These are phyloP conservation scores for Bombus huntii DNA, from an alignment of 1,140 invertebrate genomes.

Conservation along the genomic window DNA sequence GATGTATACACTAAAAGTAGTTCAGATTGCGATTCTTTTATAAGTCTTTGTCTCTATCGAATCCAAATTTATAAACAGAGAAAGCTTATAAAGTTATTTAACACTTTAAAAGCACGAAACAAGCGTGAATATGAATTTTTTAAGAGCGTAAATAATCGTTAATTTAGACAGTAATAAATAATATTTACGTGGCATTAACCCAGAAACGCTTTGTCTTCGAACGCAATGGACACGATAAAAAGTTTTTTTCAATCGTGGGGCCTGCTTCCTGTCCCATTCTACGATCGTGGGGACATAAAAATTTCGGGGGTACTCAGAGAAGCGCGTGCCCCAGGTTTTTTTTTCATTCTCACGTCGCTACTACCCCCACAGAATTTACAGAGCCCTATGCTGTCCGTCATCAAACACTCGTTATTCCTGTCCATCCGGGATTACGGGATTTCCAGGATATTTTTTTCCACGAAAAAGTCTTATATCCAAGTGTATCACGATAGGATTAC, in stretches of 20 bases:
- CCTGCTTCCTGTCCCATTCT: constrained; percentile 9
- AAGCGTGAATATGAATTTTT: not conserved
- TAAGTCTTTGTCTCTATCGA: too few species aligned
- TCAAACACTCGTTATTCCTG: constrained; percentile 81
- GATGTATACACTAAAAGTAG: not conserved
- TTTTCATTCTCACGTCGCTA: constrained; percentile 68
- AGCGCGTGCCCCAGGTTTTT: constrained; percentile 73
- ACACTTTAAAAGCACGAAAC: not conserved
- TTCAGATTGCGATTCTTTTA: too few species aligned
- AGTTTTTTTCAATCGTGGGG: not conserved
- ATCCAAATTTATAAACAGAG: too few species aligned
- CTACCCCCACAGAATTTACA: constrained; percentile 58
- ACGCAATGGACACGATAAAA: not conserved
- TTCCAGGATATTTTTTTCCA: constrained; percentile 72
- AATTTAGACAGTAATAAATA: not conserved
- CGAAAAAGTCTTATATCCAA: constrained; percentile 73
- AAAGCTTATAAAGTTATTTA: not conserved
- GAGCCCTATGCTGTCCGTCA: constrained; percentile 72
- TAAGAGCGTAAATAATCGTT: too few species aligned
- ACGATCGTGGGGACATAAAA: constrained; percentile 57
- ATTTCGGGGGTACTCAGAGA: constrained; percentile 53
- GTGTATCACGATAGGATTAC: constrained; percentile 78
- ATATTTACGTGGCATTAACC: not conserved
- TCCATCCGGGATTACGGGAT: constrained; percentile 78
- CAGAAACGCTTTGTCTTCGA: not conserved